Evolutionary conservation across 2,113 vertebrate genomes (phyloP).

Genomic region (Gopherus flavomarginatus): DNA sequence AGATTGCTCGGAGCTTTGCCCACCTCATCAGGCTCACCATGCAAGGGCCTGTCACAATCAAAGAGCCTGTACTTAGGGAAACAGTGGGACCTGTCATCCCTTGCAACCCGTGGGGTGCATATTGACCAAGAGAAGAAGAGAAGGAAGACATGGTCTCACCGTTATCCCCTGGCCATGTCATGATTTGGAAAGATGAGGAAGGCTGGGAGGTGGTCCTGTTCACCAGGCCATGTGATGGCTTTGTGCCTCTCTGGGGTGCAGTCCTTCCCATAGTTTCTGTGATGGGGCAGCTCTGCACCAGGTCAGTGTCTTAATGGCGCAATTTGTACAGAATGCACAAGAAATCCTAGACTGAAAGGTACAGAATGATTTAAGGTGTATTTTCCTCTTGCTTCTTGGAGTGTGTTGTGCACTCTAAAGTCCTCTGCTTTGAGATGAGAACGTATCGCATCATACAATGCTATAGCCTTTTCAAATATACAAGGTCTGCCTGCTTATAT

Average conservation of each 20-base stretch:
- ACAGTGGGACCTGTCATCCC: background rate
- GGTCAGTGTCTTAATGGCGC: background rate
- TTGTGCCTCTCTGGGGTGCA: background rate
- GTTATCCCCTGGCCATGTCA: background rate
- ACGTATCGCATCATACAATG: background rate
- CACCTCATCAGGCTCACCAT: too few relatives aligned
- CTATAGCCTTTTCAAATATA: background rate
- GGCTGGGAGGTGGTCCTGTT: background rate
- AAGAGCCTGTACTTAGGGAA: background rate
- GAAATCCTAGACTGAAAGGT: background rate
- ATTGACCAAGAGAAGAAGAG: background rate
- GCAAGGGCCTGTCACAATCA: background rate
- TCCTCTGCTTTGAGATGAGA: background rate
- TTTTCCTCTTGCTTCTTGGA: background rate
- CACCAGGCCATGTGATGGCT: background rate
- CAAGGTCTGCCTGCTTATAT: rapidly evolving
- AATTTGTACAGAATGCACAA: background rate
- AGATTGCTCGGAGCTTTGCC: background rate
- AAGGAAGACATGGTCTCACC: too few relatives aligned
- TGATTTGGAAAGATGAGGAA: background rate
- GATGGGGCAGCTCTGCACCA: background rate
- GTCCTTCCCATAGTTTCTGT: background rate
- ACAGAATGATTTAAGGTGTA: background rate
- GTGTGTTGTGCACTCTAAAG: background rate
- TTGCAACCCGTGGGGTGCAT: background rate